phyloP scores from a whole-genome alignment of 2,113 vertebrate species.

The Ctenodactylus gundi region DNA sequence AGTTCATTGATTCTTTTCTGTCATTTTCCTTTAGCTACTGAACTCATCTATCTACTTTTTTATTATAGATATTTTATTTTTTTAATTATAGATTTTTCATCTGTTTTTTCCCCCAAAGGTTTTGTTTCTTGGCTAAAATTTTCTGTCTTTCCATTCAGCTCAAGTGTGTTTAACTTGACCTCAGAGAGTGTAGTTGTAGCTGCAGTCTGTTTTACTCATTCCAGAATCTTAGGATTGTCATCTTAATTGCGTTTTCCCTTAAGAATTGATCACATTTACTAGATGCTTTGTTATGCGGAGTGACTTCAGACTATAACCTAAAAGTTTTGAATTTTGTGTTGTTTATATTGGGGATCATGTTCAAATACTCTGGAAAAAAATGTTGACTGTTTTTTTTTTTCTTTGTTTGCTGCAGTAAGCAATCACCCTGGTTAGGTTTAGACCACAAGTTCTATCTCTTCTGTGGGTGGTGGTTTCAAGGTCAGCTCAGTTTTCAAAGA shows the following conservation, averaged over 20 bases:
- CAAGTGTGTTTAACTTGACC: background rate
- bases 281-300: background rate
- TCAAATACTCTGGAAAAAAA: slow-evolving; percentile 25
- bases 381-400: background rate
- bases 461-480: background rate
- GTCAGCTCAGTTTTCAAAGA: background rate
- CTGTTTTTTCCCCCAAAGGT: background rate
- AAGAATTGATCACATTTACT: background rate
- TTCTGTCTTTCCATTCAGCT: background rate
- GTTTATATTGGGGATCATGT: background rate
- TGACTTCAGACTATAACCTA: slow-evolving; percentile 4
- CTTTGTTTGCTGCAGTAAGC: background rate
- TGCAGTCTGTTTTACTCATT: background rate
- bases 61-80: background rate
- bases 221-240: background rate
- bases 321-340: background rate
- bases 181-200: background rate
- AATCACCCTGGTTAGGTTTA: background rate
- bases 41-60: background rate
- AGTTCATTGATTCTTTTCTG: background rate
- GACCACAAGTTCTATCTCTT: background rate
- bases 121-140: background rate
- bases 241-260: background rate
- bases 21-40: background rate
- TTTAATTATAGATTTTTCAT: background rate